A percentile compares a stretch with the other conserved stretches of the same genome.
phyloP scores from a whole-genome alignment of 2,113 vertebrate genomes.

The Anoura caudifer region DNA sequence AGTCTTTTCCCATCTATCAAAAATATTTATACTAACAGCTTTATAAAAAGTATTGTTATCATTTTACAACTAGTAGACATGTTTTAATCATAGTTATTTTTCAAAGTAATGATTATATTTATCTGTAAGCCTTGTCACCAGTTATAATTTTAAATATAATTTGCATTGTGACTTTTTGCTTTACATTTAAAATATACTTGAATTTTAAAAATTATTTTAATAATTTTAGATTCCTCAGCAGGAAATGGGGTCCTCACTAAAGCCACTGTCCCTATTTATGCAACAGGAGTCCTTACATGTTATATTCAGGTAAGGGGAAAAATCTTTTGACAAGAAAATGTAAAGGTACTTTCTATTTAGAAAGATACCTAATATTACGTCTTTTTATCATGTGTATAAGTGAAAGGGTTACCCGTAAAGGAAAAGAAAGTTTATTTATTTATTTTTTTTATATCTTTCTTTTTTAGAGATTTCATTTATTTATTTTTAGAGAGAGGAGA shows the following conservation, averaged over 20 bases:
- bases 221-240: conserved; percentile 87
- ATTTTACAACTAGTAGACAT: conserved; percentile 34
- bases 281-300: conserved; percentile 97
- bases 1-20: neutral
- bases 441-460: no score
- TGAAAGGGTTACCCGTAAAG: conserved; percentile 8
- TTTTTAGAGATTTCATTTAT: no score
- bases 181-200: conserved; percentile 44
- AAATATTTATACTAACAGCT: neutral
- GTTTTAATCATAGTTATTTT: conserved; percentile 40
- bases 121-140: neutral
- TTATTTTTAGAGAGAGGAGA: no score
- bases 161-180: conserved; percentile 24
- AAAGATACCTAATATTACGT: neutral
- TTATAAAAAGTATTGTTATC: neutral
- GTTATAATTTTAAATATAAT: conserved; percentile 34
- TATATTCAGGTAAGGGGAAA: conserved; percentile 93
- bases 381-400: neutral
- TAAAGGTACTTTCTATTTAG: neutral
- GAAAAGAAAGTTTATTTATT: neutral
- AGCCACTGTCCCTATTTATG: conserved; percentile 99
- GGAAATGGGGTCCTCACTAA: conserved; percentile 97
- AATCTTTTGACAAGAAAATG: neutral
- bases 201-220: conserved; percentile 51
- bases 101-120: conserved; percentile 25